These are phyloP conservation scores for Drosophila algonquin DNA, from an alignment of 2,888 invertebrate genomes.

Conservation along the genomic window DNA sequence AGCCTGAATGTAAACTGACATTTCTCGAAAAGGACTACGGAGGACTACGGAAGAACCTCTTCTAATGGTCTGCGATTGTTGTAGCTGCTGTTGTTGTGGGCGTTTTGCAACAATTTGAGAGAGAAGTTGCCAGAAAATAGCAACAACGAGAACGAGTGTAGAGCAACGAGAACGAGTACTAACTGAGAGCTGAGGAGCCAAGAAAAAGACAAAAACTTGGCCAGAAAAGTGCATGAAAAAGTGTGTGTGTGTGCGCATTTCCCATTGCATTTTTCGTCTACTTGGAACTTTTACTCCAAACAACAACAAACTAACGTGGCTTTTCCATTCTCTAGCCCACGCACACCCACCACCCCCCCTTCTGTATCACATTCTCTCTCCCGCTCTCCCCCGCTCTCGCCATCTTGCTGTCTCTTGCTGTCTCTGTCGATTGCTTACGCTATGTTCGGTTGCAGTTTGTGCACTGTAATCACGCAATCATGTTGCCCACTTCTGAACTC, in stretches of 20 bases:
- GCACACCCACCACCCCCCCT: not conserved
- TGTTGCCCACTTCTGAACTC: slow-evolving; percentile 78
- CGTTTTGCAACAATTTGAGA: slow-evolving; percentile 68
- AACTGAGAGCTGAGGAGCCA: slow-evolving; percentile 20
- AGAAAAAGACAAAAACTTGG: slow-evolving; percentile 57
- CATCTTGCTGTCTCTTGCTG: not conserved
- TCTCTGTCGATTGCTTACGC: slow-evolving; percentile 24
- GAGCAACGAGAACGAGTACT: slow-evolving; percentile 22
- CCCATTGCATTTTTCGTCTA: slow-evolving; percentile 56
- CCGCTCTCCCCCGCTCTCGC: too few relatives aligned
- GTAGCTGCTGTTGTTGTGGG: slow-evolving; percentile 64
- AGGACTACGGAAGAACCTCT: slow-evolving; percentile 25
- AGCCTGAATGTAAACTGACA: slow-evolving; percentile 51
- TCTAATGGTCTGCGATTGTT: slow-evolving; percentile 33
- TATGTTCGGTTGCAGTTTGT: slow-evolving; percentile 52
- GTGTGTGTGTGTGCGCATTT: slow-evolving; percentile 33
- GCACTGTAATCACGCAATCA: slow-evolving; percentile 76
- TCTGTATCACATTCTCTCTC: too few relatives aligned
- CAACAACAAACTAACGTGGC: slow-evolving; percentile 25
- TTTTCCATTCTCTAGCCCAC: not conserved
- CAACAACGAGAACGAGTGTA: slow-evolving; percentile 33
- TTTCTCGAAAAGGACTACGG: slow-evolving; percentile 18
- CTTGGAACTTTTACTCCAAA: slow-evolving; percentile 44
- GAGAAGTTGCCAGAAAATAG: slow-evolving; percentile 63
- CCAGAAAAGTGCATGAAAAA: slow-evolving; percentile 46